Evolutionary conservation across 2,888 invertebrate genomes (phyloP), one percentile per base, ranked within the genome.

Genomic region (Acleris emargana): DNA sequence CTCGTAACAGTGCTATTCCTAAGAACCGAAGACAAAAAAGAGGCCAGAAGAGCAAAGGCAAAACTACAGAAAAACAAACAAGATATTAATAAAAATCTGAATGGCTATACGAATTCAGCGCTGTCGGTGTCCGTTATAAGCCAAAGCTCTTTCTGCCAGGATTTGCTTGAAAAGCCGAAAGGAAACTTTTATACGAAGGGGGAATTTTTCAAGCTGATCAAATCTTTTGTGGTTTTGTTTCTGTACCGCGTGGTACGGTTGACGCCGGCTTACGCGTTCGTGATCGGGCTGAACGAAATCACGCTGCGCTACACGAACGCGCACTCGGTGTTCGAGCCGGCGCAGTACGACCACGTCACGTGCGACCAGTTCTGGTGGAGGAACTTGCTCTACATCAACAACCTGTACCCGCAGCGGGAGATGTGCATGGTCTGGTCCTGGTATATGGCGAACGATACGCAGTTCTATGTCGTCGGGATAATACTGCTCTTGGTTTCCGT

Each of bases 361-460:
- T 97, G 97, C 79, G 94, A 94, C 59, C 93, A 93, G 70, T 96
- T 93, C 82, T 97, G 97, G 97, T 97, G 97, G 97, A 93, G 97
- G 67, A 97, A 97, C 78, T 93, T 95, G n/a, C 89, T 97, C 17
- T 97, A 96, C 81, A 95, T 97, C 76, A 97, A 97, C 84, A 97
- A 96, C 77, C 93, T 96, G 79, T 97, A 94, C 81, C 95, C 96
- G 0, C 94, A 95, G 79, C 90, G 93, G 25, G 96, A 96, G 78
- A 95, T 96, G 93, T 96, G 96, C 81, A 96, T 96, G 95, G 93
- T 95, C 66, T 96, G 96, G 96, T 95, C 95, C 54, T 96, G 96
- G 96, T 96, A 96, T 75, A 95, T 96, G 93, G 95, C 96, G 9
- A 96, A 96, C 75, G 96, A 96, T 77, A 96, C 95, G 67, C 96